Base-by-base conservation (phyloP, 2,797 vertebrate genomes). In the Mycteria americana region DNA sequence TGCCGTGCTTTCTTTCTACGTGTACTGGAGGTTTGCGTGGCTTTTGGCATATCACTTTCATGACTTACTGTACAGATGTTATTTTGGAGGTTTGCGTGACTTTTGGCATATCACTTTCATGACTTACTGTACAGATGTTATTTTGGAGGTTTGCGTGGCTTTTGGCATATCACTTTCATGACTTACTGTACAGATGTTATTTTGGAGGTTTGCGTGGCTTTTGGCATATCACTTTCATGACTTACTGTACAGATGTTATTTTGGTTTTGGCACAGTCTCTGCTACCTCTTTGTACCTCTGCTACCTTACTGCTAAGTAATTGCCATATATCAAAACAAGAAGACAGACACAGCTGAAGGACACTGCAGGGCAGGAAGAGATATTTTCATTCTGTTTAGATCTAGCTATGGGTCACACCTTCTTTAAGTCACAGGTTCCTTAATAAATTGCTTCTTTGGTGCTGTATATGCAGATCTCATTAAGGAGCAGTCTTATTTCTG, bases 401-500 rank as follows among this genome's bases (percentile, higher is more conserved):
- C 45, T 57, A 22, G 48, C 57, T 78, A 6, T 89, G 75, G 69
- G 18, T 45, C 51, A 73, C 14, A 37, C 30, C 74, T 94, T 88
- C 88, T 37, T 64, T 27, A 63, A 88, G 63, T 28, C 6, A 11
- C 9, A n/a, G 30, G 21, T 84, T 48, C 25, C 8, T 57, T 87
- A 75, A 80, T 37, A 60, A 89, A 82, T 46, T 28, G 9, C 27
- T 91, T 54, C 67, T 77, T 88, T 12, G 35, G 64, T 92, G 51
- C 69, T 92, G 35, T 50, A 50, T 68, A 51, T 72, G 68, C 45
- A 96, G 88, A 95, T 90, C 92, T 92, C 83, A 67, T 95, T 95
- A 95, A 84, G 43, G 43, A 89, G 46, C 89, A 54, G 72, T 53
- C 35, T 83, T 89, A 77, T 95, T 91, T 94, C 83, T 87, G 54